Evolutionary conservation across 2,113 vertebrate species (phyloP), one percentile per base, ranked within the genome.

Genomic region (Irena cyanogastra): DNA sequence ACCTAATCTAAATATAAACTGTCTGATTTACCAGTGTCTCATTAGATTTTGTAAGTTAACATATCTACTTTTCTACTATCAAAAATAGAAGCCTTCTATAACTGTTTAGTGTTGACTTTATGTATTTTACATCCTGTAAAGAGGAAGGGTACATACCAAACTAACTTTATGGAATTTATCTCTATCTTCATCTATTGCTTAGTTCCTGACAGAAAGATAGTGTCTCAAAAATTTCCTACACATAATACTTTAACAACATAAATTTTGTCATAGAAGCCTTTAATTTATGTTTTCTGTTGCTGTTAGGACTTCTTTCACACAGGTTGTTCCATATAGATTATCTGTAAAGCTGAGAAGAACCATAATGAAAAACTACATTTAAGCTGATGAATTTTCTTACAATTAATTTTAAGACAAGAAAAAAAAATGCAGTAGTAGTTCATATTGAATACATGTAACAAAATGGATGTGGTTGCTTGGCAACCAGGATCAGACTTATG

Each of bases 361-460:
- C 4, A 26, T 28, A 91, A 52, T 45, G 64, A 91, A 56, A 19
- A 90, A 74, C 30, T 49, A 45, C 56, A 79, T 90, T 83, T 56
- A 45, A 76, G 9, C 13, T 10, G 28, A 80, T 28, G 0, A 75
- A 63, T 71, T 88, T 92, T 65, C 27, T 86, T 49, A 64, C 7
- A 80, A 68, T 89, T 92, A 88, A 66, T 90, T 95, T 93, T 86
- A 87, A 81, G 60, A 45, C 23, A 82, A 91, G 19, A 68, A 84
- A 88, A 90, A 89, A 92, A 94, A 83, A 28, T 9, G 19, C 68
- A 10, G 35, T 33, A n/a, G 66, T 41, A 76, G 37, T 78, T 90
- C 21, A n/a, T 80, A 65, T n/a, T 9, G 2, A 91, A 59, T 27
- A 49, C 57, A 64, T 54, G 31, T 83, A 89, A 87, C 3, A 6